A percentile compares a stretch with the other conserved stretches of the same genome.
Conservation (phyloP, 2,113 vertebrate genomes). For the Notarius lentiginosus region DNA sequence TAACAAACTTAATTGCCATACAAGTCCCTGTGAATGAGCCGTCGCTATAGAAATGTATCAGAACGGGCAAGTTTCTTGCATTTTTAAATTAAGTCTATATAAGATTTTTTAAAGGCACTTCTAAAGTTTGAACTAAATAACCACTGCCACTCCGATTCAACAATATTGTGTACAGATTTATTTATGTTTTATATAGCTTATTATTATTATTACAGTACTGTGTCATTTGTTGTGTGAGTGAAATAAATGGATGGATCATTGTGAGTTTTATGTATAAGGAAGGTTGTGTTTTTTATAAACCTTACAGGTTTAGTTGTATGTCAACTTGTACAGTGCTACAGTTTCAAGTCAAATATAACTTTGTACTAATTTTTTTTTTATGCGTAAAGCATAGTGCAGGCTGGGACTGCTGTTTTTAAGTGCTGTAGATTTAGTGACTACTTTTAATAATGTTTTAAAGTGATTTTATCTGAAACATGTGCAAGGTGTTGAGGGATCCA, state of each 20-base stretch:
- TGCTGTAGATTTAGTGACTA: too few species aligned
- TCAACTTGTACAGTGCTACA: too few species aligned
- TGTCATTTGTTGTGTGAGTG: not conserved
- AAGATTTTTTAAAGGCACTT: not conserved
- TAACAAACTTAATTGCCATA: not conserved
- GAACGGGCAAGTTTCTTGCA: not conserved
- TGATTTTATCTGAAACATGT: too few species aligned
- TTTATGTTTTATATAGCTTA: constrained; percentile 27
- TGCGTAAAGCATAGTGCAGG: too few species aligned
- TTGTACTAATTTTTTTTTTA: too few species aligned
- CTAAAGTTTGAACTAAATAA: not conserved
- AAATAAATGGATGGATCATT: constrained; percentile 7
- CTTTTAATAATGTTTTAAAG: too few species aligned
- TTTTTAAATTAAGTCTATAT: not conserved
- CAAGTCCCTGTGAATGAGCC: not conserved
- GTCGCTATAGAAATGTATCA: not conserved
- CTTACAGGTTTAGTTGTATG: not conserved
- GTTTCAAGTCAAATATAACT: too few species aligned
- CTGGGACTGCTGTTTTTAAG: too few species aligned
- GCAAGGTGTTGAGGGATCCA: too few species aligned
- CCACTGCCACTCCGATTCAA: not conserved
- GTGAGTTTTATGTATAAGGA: not conserved
- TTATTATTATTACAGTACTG: constrained; percentile 19
- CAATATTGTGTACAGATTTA: constrained; percentile 24
- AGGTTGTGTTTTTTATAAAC: not conserved